phyloP scores from a whole-genome alignment of 2,888 invertebrate genomes.

The Isotomurus palustris region DNA sequence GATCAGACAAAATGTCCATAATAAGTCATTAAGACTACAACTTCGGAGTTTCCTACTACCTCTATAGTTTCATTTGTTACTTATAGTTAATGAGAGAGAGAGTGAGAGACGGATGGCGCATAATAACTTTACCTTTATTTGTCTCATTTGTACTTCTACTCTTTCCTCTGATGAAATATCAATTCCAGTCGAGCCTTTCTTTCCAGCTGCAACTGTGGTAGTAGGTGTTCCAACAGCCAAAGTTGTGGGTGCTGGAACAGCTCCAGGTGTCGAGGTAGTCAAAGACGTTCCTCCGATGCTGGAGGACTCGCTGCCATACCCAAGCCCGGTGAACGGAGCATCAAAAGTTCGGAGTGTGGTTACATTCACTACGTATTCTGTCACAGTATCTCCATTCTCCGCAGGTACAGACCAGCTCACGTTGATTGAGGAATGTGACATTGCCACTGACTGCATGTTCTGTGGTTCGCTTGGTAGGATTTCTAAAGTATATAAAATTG shows the following conservation, averaged over 20 bases:
- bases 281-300: slow-evolving; percentile 8
- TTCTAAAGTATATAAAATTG: slow-evolving; percentile 53
- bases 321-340: slow-evolving; percentile 40
- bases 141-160: slow-evolving; percentile 43
- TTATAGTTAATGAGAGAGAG: not conserved
- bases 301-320: slow-evolving; percentile 27
- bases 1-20: too few relatives aligned
- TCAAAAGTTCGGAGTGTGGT: slow-evolving; percentile 68
- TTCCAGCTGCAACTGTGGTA: slow-evolving; percentile 17
- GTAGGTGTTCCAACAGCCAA: not conserved
- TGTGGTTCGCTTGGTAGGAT: slow-evolving; percentile 70
- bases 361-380: slow-evolving; percentile 66
- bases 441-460: slow-evolving; percentile 65
- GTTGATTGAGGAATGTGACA: slow-evolving; percentile 67
- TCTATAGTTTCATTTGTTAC: not conserved
- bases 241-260: slow-evolving; percentile 6
- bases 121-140: slow-evolving; percentile 37
- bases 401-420: slow-evolving; percentile 66
- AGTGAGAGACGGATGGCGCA: too few relatives aligned
- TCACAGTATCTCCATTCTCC: slow-evolving; percentile 61
- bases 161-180: slow-evolving; percentile 38
- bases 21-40: not conserved
- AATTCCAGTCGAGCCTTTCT: slow-evolving; percentile 16
- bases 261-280: slow-evolving; percentile 6
- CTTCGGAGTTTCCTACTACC: not conserved